Conservation (phyloP, 2,113 vertebrate genomes). For the Solea senegalensis region DNA sequence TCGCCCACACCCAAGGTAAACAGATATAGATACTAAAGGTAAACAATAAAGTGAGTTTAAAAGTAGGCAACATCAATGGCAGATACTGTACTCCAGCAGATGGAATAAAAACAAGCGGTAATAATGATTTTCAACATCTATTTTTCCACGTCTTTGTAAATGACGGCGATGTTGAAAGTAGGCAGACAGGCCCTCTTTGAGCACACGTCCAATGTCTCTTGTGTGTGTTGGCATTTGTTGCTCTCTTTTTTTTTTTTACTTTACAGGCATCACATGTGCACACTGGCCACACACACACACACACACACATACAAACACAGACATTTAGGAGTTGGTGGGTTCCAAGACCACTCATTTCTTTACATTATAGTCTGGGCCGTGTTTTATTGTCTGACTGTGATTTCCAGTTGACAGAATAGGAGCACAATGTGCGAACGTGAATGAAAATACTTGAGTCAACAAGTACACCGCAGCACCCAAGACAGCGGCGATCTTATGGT, state of each 20-base stretch:
- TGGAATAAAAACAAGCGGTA: constrained; percentile 61
- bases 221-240: constrained; percentile 75
- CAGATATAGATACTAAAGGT: constrained; percentile 74
- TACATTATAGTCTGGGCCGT: constrained; percentile 2
- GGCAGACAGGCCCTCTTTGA: constrained; percentile 46
- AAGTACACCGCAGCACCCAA: constrained; percentile 2
- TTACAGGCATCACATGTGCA: constrained; percentile 46
- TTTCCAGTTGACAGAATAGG: constrained; percentile 45
- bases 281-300: constrained; percentile 13
- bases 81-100: constrained; percentile 41
- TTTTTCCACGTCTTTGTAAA: constrained; percentile 68
- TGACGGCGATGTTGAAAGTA: constrained; percentile 56
- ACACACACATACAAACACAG: constrained; percentile 21
- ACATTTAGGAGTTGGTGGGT: not conserved
- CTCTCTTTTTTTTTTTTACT: constrained; percentile 1
- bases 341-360: constrained; percentile 16
- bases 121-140: constrained; percentile 69
- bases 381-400: constrained; percentile 19
- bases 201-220: constrained; percentile 44
- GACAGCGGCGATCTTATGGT: constrained; percentile 21
- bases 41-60: constrained; percentile 60
- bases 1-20: constrained; percentile 72
- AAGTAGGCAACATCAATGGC: constrained; percentile 56
- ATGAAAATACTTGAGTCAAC: constrained; percentile 50
- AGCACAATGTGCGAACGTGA: constrained; percentile 42